Evolutionary conservation across 2,888 invertebrate species (phyloP).

Genomic region (Xanthorhoe spadicearia): DNA sequence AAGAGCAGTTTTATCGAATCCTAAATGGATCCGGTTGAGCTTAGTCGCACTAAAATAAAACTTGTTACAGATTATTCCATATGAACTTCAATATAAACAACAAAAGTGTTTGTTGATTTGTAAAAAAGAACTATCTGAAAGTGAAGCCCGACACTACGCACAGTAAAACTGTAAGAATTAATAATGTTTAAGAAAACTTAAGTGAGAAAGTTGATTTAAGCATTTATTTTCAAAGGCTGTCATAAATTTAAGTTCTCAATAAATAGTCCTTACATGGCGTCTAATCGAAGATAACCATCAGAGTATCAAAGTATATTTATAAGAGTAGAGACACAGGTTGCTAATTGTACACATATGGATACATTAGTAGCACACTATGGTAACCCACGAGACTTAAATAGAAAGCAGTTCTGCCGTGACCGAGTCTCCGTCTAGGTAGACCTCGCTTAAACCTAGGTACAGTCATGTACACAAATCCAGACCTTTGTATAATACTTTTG

Average conservation of each 20-base stretch:
- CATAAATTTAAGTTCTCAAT: too few species aligned
- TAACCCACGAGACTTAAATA: slow-evolving; percentile 35
- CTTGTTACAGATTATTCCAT: background rate
- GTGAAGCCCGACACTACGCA: too few species aligned
- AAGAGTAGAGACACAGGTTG: background rate
- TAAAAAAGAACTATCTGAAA: too few species aligned
- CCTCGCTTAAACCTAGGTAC: slow-evolving; percentile 27
- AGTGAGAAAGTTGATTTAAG: too few species aligned
- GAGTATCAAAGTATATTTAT: background rate
- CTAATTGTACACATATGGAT: background rate
- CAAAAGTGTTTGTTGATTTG: too few species aligned
- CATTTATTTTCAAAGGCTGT: too few species aligned
- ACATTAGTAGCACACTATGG: slow-evolving; percentile 5
- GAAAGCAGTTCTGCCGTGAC: slow-evolving; percentile 51
- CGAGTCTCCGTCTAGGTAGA: slow-evolving; percentile 30
- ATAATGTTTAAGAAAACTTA: too few species aligned
- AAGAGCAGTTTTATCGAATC: slow-evolving; percentile 12
- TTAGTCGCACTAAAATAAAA: background rate
- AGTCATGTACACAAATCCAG: slow-evolving; percentile 27
- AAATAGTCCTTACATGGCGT: too few species aligned
- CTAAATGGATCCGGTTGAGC: slow-evolving; percentile 4
- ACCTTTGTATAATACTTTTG: background rate
- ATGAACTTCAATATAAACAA: background rate
- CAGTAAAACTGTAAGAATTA: too few species aligned
- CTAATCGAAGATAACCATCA: background rate